Conservation (phyloP, 2,797 vertebrate species). For the Pagetopsis macropterus region DNA sequence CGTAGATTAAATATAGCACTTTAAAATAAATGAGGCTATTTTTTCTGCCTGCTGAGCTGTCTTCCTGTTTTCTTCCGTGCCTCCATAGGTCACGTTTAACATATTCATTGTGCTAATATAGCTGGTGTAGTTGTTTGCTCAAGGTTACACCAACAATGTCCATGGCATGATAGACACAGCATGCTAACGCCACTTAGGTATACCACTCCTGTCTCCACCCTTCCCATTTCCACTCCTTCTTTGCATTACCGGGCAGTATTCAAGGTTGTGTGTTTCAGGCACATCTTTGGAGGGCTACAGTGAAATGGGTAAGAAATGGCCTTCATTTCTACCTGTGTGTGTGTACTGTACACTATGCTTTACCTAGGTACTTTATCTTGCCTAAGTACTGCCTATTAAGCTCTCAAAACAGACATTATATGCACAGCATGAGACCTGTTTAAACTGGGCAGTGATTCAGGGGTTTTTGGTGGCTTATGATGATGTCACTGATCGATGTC, state of each 20-base stretch:
- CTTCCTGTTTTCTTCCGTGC: slow-evolving; percentile 29
- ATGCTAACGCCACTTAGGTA: slow-evolving; percentile 44
- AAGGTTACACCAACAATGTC: slow-evolving; percentile 62
- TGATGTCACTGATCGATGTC: too few relatives aligned
- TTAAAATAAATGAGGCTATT: slow-evolving; percentile 9
- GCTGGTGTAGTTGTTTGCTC: slow-evolving; percentile 39
- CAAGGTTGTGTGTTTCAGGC: slow-evolving; percentile 37
- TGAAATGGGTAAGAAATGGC: too few relatives aligned
- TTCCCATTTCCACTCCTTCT: slow-evolving; percentile 23
- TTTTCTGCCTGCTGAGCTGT: slow-evolving; percentile 22
- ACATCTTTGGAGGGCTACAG: too few relatives aligned
- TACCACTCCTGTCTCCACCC: slow-evolving; percentile 28
- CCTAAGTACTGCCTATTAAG: too few relatives aligned
- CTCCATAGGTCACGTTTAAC: slow-evolving; percentile 47
- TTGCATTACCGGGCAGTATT: slow-evolving; percentile 16
- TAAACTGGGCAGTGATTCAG: too few relatives aligned
- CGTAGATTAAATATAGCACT: slow-evolving; percentile 22
- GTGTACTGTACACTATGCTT: too few relatives aligned
- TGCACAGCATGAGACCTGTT: too few relatives aligned
- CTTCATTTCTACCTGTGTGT: too few relatives aligned
- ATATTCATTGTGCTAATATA: slow-evolving; percentile 52
- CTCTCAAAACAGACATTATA: too few relatives aligned
- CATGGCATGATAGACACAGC: slow-evolving; percentile 54
- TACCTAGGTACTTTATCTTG: too few relatives aligned
- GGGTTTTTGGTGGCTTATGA: too few relatives aligned